phyloP scores from a whole-genome alignment of 1,140 invertebrate genomes.

The Microplitis demolitor region DNA sequence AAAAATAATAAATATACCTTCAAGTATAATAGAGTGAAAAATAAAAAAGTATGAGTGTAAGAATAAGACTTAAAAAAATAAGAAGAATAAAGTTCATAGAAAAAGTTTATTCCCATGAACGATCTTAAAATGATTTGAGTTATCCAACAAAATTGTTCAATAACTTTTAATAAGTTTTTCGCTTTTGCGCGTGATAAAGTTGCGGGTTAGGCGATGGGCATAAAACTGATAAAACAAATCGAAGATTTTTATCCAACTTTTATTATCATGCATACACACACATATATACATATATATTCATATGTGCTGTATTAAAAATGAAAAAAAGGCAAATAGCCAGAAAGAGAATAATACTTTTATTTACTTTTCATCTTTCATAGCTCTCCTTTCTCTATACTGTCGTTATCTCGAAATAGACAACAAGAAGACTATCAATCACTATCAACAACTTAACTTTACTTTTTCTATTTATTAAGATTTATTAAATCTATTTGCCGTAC shows the following conservation, averaged over 20 bases:
- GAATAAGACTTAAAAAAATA: not conserved
- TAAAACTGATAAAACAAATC: conserved; percentile 1
- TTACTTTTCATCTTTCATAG: not conserved
- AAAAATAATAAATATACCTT: not conserved
- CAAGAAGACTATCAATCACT: conserved; percentile 5
- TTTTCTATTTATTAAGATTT: not conserved
- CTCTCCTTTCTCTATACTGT: not conserved
- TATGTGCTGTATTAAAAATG: too few species aligned
- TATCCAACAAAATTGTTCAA: not conserved
- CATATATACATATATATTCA: too few species aligned
- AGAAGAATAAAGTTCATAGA: not conserved
- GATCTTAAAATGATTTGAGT: conserved; percentile 3
- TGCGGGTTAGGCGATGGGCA: not conserved
- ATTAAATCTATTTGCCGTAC: not conserved
- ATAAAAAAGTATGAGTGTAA: not conserved
- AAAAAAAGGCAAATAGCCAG: not conserved
- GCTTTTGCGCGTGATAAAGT: conserved; percentile 1
- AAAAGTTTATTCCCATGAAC: not conserved
- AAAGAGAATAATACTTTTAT: conserved; percentile 5
- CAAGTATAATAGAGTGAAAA: not conserved
- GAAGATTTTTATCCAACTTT: not conserved
- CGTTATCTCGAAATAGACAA: not conserved
- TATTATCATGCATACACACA: too few species aligned
- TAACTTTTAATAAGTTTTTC: conserved; percentile 16
- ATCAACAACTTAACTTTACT: not conserved